A percentile compares a stretch with the other conserved stretches of the same genome.
These are phyloP conservation scores for Hyperoplus lanceolatus DNA, from an alignment of 2,797 vertebrate genomes.

Conservation along the genomic window DNA sequence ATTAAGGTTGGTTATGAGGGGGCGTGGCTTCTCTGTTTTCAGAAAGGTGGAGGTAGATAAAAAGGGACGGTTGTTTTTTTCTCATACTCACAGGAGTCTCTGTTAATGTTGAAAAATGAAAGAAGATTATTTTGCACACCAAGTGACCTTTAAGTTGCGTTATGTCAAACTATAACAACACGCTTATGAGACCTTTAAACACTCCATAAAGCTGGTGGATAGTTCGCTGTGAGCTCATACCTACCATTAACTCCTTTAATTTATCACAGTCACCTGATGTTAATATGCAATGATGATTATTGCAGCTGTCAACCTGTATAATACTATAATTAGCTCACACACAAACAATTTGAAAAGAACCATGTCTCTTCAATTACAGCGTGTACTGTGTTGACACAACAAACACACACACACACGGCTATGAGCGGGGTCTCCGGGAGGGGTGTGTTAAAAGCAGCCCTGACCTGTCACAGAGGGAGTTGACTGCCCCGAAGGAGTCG, in stretches of 20 bases:
- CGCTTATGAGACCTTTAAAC: not conserved
- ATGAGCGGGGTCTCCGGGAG: not conserved
- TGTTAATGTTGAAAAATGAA: too few relatives aligned
- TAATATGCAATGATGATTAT: not conserved
- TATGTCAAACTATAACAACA: not conserved
- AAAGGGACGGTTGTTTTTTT: too few relatives aligned
- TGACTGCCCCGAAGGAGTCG: conserved; percentile 83
- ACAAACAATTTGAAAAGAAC: not conserved
- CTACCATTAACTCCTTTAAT: not conserved
- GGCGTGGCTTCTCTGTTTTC: too few relatives aligned
- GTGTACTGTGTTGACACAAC: conserved; percentile 7
- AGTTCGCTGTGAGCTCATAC: not conserved
- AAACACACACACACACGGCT: not conserved
- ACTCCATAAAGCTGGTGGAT: not conserved
- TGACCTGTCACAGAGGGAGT: conserved; percentile 86
- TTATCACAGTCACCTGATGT: not conserved
- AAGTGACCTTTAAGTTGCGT: too few relatives aligned
- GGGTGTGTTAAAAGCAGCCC: conserved; percentile 18
- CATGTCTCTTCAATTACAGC: not conserved
- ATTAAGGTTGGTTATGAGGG: too few relatives aligned
- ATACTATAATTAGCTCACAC: not conserved
- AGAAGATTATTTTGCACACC: too few relatives aligned
- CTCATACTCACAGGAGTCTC: too few relatives aligned
- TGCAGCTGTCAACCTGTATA: not conserved
- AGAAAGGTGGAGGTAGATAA: too few relatives aligned